phyloP scores from a whole-genome alignment of 2,888 invertebrate genomes.

The Drosophila prolongata region DNA sequence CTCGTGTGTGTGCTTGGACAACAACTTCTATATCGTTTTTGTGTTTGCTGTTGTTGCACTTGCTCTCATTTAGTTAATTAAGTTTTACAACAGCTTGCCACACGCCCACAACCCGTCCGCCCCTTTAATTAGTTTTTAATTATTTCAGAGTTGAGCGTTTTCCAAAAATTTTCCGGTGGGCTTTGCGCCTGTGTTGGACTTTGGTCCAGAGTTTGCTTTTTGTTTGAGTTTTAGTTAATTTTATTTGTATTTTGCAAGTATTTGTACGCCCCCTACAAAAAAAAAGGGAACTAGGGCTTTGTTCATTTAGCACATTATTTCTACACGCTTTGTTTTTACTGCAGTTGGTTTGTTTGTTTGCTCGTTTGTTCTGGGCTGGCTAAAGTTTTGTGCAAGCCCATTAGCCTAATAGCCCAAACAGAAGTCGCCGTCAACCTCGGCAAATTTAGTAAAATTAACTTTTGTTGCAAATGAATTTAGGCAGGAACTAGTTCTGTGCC shows the following conservation, averaged over 20 bases:
- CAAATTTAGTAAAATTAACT: constrained; percentile 58
- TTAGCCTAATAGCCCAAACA: constrained; percentile 60
- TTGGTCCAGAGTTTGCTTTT: constrained; percentile 49
- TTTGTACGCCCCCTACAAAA: constrained; percentile 39
- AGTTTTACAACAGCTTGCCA: constrained; percentile 68
- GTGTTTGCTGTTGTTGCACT: constrained; percentile 47
- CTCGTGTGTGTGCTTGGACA: constrained; percentile 48
- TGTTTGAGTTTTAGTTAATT: constrained; percentile 68
- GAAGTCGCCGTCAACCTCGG: constrained; percentile 29
- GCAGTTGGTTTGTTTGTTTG: constrained; percentile 46
- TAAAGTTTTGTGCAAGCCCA: constrained; percentile 62
- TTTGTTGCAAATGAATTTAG: constrained; percentile 39
- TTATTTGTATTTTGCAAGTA: constrained; percentile 69
- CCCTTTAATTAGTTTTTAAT: constrained; percentile 75
- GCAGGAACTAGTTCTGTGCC: neutral
- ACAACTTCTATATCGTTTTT: constrained; percentile 53
- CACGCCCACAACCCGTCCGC: constrained; percentile 24
- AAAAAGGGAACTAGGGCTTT: constrained; percentile 25
- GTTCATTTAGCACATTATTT: constrained; percentile 68
- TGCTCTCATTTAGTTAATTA: constrained; percentile 70
- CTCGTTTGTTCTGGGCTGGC: constrained; percentile 27
- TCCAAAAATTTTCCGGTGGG: constrained; percentile 36
- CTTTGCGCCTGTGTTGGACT: constrained; percentile 42
- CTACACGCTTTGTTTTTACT: constrained; percentile 65
- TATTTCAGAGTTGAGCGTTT: constrained; percentile 59